Percentiles rank a stretch among this genome's conserved stretches.
phyloP scores from a whole-genome alignment of 2,888 invertebrate species.

The Aphidoletes aphidimyza region DNA sequence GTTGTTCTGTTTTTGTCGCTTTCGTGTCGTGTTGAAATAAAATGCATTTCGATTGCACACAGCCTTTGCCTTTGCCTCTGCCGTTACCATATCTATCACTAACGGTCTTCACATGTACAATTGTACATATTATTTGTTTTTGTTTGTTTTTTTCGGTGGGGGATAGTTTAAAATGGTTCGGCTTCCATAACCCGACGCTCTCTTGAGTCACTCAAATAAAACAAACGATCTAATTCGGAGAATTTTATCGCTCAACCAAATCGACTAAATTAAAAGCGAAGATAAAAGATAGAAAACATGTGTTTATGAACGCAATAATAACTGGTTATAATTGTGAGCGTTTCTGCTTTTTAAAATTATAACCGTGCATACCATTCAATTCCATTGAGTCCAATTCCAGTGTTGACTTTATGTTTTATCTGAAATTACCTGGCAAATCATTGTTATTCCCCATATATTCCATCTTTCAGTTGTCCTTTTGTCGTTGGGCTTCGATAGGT shows the following conservation, averaged over 20 bases:
- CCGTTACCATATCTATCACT: too few species aligned
- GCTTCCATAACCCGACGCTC: neutral
- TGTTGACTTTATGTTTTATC: neutral
- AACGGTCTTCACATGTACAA: too few species aligned
- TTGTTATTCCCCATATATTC: neutral
- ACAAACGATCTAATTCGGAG: neutral
- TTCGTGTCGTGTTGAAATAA: too few species aligned
- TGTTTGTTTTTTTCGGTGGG: too few species aligned
- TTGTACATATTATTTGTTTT: neutral
- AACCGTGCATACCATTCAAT: too few species aligned
- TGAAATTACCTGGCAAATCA: slow-evolving; percentile 41
- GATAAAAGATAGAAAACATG: slow-evolving; percentile 6
- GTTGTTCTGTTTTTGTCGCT: neutral
- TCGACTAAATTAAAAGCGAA: slow-evolving; percentile 19
- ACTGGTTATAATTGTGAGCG: slow-evolving; percentile 8
- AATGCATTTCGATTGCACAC: too few species aligned
- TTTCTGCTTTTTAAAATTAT: too few species aligned
- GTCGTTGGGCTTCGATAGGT: neutral
- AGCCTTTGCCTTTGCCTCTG: too few species aligned
- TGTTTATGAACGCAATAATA: slow-evolving; percentile 36
- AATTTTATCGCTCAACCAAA: slow-evolving; percentile 15
- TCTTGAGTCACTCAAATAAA: too few species aligned
- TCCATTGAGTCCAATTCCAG: neutral
- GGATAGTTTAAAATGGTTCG: neutral
- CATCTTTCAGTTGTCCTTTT: neutral